phyloP scores from a whole-genome alignment of 2,797 vertebrate genomes.

The Myiotriccus ornatus region DNA sequence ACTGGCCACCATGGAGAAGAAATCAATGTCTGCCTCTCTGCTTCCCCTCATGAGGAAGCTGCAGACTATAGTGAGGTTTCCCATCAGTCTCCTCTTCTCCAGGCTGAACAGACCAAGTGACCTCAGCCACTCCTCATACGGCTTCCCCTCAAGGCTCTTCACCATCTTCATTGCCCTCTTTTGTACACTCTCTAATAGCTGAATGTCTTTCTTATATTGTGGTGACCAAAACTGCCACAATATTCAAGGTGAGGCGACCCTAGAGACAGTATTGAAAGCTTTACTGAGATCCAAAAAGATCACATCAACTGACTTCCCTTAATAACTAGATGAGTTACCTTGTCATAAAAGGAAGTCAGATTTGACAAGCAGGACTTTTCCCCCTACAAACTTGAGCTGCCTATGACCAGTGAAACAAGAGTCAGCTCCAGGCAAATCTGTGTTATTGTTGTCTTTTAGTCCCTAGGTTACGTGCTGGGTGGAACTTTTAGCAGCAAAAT shows the following conservation, averaged over 20 bases:
- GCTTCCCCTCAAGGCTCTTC: background rate
- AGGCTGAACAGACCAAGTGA: background rate
- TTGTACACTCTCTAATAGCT: background rate
- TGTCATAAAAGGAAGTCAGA: background rate
- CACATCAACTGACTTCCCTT: background rate
- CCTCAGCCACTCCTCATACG: background rate
- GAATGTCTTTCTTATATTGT: background rate
- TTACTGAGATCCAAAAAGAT: background rate
- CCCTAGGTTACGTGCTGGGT: background rate
- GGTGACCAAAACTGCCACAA: background rate
- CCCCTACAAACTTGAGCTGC: background rate
- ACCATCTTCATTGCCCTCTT: background rate
- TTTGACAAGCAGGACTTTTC: background rate
- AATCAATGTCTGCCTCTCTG: fast-evolving
- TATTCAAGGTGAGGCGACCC: fast-evolving
- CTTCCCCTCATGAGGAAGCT: background rate
- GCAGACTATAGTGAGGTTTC: background rate
- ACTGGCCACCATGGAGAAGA: background rate
- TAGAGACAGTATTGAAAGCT: background rate
- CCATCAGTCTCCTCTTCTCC: background rate
- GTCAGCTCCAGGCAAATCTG: background rate
- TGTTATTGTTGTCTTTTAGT: background rate
- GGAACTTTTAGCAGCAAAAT: background rate
- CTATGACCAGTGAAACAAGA: background rate
- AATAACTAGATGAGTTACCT: background rate